phyloP scores from a whole-genome alignment of 92 coral and sea anemone genomes.

The Parazoanthus darwini region DNA sequence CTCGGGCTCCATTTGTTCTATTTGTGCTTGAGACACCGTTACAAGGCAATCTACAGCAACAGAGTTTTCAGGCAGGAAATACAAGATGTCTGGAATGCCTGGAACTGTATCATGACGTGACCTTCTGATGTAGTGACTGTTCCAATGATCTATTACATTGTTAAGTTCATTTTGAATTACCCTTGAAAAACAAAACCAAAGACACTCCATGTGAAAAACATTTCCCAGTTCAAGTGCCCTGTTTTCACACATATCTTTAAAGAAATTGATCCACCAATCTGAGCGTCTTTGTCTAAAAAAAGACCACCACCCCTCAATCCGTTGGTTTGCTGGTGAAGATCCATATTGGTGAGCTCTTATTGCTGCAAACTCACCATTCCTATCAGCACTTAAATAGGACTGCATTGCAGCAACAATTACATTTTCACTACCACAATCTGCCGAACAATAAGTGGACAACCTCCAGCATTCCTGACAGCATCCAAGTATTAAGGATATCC shows the following conservation, averaged over 20 bases:
- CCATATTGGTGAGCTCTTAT: slow-evolving; percentile 62
- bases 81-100: slow-evolving; percentile 70
- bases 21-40: slow-evolving; percentile 48
- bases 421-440: slow-evolving; percentile 41
- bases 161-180: slow-evolving; percentile 69
- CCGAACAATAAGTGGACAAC: neutral
- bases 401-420: slow-evolving; percentile 25
- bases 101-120: slow-evolving; percentile 70
- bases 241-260: slow-evolving; percentile 51
- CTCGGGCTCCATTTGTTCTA: slow-evolving; percentile 16
- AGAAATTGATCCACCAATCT: slow-evolving; percentile 61
- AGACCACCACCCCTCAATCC: slow-evolving; percentile 66
- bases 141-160: slow-evolving; percentile 72
- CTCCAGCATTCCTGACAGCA: slow-evolving; percentile 4
- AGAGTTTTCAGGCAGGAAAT: slow-evolving; percentile 58
- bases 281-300: slow-evolving; percentile 55
- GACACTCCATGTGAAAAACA: slow-evolving; percentile 22
- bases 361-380: slow-evolving; percentile 45
- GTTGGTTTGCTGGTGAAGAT: slow-evolving; percentile 52
- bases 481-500: slow-evolving; percentile 24
- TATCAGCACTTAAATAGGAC: neutral
- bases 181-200: slow-evolving; percentile 44
- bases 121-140: slow-evolving; percentile 61
- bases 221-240: slow-evolving; percentile 63
- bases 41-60: slow-evolving; percentile 61